These are phyloP conservation scores for Verasper variegatus DNA, from an alignment of 2,113 vertebrate species.

Conservation along the genomic window DNA sequence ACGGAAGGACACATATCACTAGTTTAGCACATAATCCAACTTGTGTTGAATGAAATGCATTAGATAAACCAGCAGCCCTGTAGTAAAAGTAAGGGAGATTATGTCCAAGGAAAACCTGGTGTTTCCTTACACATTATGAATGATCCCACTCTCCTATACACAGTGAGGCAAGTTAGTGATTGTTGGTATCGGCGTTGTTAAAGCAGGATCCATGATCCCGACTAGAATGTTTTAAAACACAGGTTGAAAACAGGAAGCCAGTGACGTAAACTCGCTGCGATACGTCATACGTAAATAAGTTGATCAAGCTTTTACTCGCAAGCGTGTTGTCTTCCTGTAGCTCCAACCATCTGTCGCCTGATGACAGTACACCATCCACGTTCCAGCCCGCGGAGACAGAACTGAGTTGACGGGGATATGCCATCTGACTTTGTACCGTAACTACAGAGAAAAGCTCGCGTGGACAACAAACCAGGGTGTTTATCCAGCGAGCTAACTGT, in stretches of 20 bases:
- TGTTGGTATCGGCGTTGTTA: no score
- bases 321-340: conserved; percentile 63
- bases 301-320: conserved; percentile 46
- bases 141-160: no score
- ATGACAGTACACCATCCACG: not conserved
- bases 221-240: no score
- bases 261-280: conserved; percentile 7
- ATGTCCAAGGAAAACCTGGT: no score
- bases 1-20: no score
- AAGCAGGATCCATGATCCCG: no score
- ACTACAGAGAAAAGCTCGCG: conserved; percentile 14
- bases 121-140: no score
- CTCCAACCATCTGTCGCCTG: not conserved
- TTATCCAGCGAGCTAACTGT: conserved; percentile 47
- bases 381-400: not conserved
- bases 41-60: no score
- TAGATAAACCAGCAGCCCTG: no score
- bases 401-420: conserved; percentile 13
- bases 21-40: no score
- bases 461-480: conserved; percentile 26
- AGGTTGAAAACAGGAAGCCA: conserved; percentile 45
- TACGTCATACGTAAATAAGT: conserved; percentile 72
- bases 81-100: no score
- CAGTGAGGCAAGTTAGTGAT: not conserved
- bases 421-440: conserved; percentile 42